Percentiles rank a stretch among this genome's conserved stretches.
Conservation (phyloP, 2,888 invertebrate species). For the Fragum fragum region DNA sequence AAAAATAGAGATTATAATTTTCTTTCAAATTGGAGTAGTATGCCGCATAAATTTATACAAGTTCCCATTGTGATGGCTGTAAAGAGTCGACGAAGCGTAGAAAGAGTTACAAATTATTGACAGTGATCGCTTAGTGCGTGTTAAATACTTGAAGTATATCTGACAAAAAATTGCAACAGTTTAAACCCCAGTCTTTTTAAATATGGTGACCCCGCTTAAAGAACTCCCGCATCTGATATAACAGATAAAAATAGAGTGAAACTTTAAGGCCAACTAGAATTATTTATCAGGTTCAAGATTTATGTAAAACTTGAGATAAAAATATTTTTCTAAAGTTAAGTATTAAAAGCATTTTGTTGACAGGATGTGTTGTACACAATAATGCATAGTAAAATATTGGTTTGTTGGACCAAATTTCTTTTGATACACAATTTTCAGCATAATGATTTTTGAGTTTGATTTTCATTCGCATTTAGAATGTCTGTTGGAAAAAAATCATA, state of each 20-base stretch:
- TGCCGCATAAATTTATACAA: conserved; percentile 63
- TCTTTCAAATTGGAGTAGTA: conserved; percentile 50
- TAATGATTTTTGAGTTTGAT: no score
- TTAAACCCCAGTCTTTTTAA: conserved; percentile 39
- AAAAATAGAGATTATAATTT: conserved; percentile 65
- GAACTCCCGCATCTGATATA: conserved; percentile 40
- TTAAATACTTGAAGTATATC: conserved; percentile 59
- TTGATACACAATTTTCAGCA: no score
- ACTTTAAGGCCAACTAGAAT: background rate
- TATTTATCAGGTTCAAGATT: no score
- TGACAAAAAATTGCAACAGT: conserved; percentile 54
- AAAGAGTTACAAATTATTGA: conserved; percentile 67
- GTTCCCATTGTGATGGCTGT: conserved; percentile 33
- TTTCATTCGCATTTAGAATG: no score
- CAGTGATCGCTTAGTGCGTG: conserved; percentile 55
- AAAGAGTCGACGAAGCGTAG: conserved; percentile 46
- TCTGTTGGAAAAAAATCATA: no score
- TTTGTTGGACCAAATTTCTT: no score
- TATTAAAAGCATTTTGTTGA: no score
- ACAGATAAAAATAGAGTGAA: conserved; percentile 39
- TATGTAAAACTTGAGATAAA: no score
- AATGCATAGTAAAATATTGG: no score
- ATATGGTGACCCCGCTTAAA: conserved; percentile 37
- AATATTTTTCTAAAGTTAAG: no score
- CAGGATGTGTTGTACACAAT: no score